Evolutionary conservation across 2,888 invertebrate species (phyloP).

Genomic region (Pomacea canaliculata): DNA sequence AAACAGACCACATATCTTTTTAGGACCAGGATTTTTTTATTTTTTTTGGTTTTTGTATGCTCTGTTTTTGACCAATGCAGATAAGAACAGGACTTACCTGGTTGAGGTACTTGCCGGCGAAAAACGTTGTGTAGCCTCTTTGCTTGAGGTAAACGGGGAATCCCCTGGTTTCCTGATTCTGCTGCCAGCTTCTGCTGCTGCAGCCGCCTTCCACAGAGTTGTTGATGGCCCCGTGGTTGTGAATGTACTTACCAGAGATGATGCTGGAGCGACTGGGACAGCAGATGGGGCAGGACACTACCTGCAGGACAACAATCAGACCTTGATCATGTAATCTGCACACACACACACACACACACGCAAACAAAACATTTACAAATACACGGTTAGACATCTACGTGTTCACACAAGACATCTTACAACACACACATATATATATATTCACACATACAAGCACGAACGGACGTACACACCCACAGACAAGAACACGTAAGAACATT

Average conservation of each 20-base stretch:
- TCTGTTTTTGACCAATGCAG: too few species aligned
- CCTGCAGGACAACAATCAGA: constrained; percentile 73
- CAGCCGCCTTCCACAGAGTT: constrained; percentile 87
- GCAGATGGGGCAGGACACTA: constrained; percentile 86
- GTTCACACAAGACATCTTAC: too few species aligned
- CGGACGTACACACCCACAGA: too few species aligned
- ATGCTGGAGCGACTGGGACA: constrained; percentile 91
- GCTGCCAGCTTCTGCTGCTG: constrained; percentile 79
- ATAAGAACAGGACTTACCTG: constrained; percentile 73
- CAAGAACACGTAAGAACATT: too few species aligned
- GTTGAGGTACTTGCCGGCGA: constrained; percentile 94
- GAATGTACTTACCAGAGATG: constrained; percentile 85
- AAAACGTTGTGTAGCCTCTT: constrained; percentile 84
- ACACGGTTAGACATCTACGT: background rate
- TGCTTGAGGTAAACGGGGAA: constrained; percentile 79
- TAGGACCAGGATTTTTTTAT: too few species aligned
- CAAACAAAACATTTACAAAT: background rate
- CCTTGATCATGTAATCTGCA: background rate
- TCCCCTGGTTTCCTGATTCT: constrained; percentile 76
- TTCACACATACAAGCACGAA: too few species aligned
- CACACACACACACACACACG: background rate
- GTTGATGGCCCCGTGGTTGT: constrained; percentile 84
- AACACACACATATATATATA: too few species aligned
- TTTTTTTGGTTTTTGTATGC: too few species aligned
- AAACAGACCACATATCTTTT: too few species aligned